A percentile compares a stretch with the other conserved stretches of the same genome.
Conservation (phyloP, 92 coral and sea anemone species). For the Epizoanthus scotinus region DNA sequence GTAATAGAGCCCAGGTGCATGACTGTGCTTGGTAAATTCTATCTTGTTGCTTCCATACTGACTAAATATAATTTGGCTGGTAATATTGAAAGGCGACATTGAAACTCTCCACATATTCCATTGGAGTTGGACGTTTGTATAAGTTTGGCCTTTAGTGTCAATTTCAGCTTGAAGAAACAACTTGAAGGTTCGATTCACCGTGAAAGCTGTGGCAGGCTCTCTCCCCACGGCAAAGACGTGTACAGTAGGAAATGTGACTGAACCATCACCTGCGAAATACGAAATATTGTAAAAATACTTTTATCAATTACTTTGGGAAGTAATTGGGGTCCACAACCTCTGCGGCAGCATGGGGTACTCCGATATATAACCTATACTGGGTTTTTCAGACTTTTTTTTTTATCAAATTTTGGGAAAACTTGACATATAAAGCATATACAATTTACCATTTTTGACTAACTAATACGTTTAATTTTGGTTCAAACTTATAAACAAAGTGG, state of each 20-base stretch:
- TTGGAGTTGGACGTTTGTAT: background rate
- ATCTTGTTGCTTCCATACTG: slow-evolving; percentile 1
- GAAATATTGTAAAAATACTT: background rate
- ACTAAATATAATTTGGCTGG: background rate
- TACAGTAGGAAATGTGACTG: background rate
- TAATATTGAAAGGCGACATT: background rate
- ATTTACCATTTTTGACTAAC: no score
- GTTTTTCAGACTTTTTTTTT: no score
- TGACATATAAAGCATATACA: no score
- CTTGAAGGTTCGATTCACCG: background rate
- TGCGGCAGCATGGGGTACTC: no score
- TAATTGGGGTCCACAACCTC: no score
- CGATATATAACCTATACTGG: no score
- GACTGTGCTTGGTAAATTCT: background rate
- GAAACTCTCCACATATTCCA: background rate
- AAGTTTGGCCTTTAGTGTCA: background rate
- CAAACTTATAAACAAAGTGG: no score
- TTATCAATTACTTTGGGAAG: no score
- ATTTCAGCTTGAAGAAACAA: background rate
- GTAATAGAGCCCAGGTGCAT: background rate
- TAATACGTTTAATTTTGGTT: no score
- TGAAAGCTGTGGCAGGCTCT: background rate
- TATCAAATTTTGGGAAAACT: no score
- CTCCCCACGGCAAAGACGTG: background rate
- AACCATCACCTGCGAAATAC: background rate